Conservation (phyloP, 2,888 invertebrate species). For the Bombylius major region DNA sequence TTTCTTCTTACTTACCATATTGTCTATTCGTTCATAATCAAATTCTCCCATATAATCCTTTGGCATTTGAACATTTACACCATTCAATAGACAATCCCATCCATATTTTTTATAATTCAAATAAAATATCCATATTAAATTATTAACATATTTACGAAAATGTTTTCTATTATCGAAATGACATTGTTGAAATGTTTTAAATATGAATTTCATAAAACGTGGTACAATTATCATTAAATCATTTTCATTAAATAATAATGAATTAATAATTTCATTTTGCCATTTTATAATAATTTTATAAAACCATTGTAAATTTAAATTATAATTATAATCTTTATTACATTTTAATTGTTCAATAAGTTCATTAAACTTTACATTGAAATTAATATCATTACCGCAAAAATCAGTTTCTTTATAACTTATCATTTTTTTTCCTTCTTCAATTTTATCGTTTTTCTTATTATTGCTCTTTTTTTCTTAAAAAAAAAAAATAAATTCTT, state of each 20-base stretch:
- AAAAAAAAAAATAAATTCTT: too few species aligned
- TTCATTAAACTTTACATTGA: slow-evolving; percentile 1
- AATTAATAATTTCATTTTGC: slow-evolving; percentile 7
- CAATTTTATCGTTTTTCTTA: too few species aligned
- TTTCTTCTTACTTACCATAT: too few species aligned
- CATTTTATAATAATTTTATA: slow-evolving; percentile 6
- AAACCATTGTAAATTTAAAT: slow-evolving; percentile 4
- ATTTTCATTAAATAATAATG: slow-evolving; percentile 1
- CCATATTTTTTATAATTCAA: neutral
- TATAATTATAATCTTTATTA: neutral
- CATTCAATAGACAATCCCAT: slow-evolving; percentile 3
- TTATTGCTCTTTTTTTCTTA: too few species aligned
- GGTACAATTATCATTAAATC: slow-evolving; percentile 4
- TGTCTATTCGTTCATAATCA: neutral
- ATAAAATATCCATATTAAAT: slow-evolving; percentile 4
- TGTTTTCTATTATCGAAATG: neutral
- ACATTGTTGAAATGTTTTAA: neutral
- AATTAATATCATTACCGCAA: neutral
- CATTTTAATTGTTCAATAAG: neutral
- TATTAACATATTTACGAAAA: slow-evolving; percentile 1
- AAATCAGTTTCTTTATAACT: neutral
- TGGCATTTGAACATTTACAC: neutral
- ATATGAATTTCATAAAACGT: slow-evolving; percentile 7
- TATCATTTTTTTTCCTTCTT: neutral
- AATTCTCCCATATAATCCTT: neutral